These are phyloP conservation scores for Leucoptera coffeella DNA, from an alignment of 2,888 invertebrate genomes.

Conservation along the genomic window DNA sequence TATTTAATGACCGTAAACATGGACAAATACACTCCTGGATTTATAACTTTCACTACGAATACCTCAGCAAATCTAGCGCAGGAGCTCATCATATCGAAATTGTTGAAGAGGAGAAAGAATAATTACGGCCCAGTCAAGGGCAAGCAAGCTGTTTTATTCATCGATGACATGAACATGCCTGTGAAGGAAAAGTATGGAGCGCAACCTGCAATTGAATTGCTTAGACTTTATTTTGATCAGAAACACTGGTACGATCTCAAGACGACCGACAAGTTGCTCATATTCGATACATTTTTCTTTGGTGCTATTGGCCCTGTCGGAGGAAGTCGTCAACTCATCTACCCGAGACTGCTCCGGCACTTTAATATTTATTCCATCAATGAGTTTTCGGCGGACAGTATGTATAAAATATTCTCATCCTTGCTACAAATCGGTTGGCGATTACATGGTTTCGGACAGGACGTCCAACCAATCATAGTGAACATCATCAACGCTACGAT, in stretches of 20 bases:
- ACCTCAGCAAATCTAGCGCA: constrained; percentile 79
- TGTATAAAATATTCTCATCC: constrained; percentile 78
- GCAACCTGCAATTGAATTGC: constrained; percentile 78
- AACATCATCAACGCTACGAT: constrained; percentile 77
- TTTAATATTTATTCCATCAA: constrained; percentile 84
- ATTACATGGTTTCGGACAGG: constrained; percentile 75
- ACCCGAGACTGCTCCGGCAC: constrained; percentile 79
- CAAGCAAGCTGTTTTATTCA: constrained; percentile 67
- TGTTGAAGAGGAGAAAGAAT: constrained; percentile 64
- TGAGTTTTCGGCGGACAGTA: constrained; percentile 80
- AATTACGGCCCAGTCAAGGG: constrained; percentile 72
- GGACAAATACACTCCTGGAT: constrained; percentile 66
- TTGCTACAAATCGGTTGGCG: constrained; percentile 70
- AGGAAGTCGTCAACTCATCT: constrained; percentile 81
- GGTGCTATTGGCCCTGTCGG: constrained; percentile 88
- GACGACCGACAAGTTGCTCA: constrained; percentile 70
- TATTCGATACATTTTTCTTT: constrained; percentile 74
- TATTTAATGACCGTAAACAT: constrained; percentile 62
- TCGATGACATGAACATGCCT: constrained; percentile 88
- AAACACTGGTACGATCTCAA: constrained; percentile 84
- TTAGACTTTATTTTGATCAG: constrained; percentile 79
- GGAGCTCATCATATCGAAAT: constrained; percentile 66
- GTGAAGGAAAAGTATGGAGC: constrained; percentile 77
- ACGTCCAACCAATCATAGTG: constrained; percentile 59
- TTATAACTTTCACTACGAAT: constrained; percentile 78